A percentile compares a stretch with the other conserved stretches of the same genome.
phyloP scores from a whole-genome alignment of 1,140 invertebrate species.

The Maniola jurtina region DNA sequence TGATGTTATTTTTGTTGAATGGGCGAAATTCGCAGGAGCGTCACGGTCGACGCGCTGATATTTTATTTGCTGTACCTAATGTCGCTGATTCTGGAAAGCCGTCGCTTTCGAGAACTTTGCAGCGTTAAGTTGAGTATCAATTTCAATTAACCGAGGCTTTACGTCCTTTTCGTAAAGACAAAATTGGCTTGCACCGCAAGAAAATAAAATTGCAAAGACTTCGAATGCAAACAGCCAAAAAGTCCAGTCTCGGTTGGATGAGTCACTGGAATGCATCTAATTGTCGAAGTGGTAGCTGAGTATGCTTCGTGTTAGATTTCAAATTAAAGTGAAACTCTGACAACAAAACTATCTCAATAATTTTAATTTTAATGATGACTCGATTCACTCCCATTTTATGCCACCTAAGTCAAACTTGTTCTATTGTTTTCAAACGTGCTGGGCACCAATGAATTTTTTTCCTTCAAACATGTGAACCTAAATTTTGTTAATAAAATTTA shows the following conservation, averaged over 20 bases:
- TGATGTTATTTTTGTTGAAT: slow-evolving; percentile 32
- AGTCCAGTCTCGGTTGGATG: slow-evolving; percentile 64
- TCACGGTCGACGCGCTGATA: slow-evolving; percentile 36
- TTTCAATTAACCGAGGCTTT: slow-evolving; percentile 37
- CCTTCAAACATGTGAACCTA: too few relatives aligned
- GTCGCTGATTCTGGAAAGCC: slow-evolving; percentile 43
- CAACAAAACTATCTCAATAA: not conserved
- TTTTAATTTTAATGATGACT: too few relatives aligned
- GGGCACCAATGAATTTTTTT: too few relatives aligned
- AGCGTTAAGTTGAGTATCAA: slow-evolving; percentile 23
- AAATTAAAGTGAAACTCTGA: slow-evolving; percentile 55
- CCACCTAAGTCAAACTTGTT: too few relatives aligned
- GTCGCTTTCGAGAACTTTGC: slow-evolving; percentile 37
- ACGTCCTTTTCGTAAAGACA: slow-evolving; percentile 39
- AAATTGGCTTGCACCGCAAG: slow-evolving; percentile 34
- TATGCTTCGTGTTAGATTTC: slow-evolving; percentile 61
- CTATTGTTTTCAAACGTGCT: too few relatives aligned
- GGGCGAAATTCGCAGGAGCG: slow-evolving; percentile 40
- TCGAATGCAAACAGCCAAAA: slow-evolving; percentile 63
- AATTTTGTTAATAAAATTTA: too few relatives aligned
- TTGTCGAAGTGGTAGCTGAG: slow-evolving; percentile 57
- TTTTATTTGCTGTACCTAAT: slow-evolving; percentile 40
- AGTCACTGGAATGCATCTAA: slow-evolving; percentile 70
- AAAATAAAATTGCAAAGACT: slow-evolving; percentile 48
- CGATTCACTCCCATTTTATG: too few relatives aligned